Evolutionary conservation across 1,140 invertebrate genomes (phyloP).

Genomic region (Gryllus bimaculatus): DNA sequence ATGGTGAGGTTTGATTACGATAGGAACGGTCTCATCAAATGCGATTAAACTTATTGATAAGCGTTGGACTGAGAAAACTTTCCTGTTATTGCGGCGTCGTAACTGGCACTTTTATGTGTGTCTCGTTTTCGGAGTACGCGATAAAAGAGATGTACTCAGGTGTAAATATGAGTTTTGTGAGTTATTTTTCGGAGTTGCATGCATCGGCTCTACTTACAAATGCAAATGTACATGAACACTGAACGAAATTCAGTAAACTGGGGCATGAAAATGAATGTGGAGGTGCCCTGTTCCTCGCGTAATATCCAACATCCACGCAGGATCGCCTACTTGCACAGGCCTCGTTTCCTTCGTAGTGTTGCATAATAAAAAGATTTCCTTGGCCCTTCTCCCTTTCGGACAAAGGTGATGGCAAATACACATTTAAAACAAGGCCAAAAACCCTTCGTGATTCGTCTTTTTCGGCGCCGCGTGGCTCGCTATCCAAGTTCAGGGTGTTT

Average conservation of each 20-base stretch:
- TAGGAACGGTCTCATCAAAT: too few species aligned
- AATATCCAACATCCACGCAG: neutral
- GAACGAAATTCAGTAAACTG: neutral
- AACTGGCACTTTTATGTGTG: too few species aligned
- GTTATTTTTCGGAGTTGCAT: neutral
- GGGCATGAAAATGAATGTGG: neutral
- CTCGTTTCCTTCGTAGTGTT: neutral
- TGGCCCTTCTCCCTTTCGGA: neutral
- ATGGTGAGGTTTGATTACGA: too few species aligned
- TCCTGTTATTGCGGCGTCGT: too few species aligned
- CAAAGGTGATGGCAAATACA: neutral
- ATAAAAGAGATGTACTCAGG: neutral
- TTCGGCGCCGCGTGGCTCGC: neutral
- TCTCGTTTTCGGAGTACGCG: neutral
- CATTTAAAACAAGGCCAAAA: neutral
- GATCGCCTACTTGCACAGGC: neutral
- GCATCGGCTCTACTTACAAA: neutral
- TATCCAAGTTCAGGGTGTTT: neutral
- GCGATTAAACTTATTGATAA: too few species aligned
- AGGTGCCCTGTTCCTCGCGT: neutral
- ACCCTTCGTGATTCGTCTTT: neutral
- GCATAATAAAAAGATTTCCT: conserved; percentile 5
- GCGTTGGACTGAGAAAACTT: too few species aligned
- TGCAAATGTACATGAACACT: neutral
- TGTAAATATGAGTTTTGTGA: neutral